A percentile compares a stretch with the other conserved stretches of the same genome.
These are phyloP conservation scores for Calcarius lapponicus DNA, from an alignment of 2,797 vertebrate genomes.

Conservation along the genomic window DNA sequence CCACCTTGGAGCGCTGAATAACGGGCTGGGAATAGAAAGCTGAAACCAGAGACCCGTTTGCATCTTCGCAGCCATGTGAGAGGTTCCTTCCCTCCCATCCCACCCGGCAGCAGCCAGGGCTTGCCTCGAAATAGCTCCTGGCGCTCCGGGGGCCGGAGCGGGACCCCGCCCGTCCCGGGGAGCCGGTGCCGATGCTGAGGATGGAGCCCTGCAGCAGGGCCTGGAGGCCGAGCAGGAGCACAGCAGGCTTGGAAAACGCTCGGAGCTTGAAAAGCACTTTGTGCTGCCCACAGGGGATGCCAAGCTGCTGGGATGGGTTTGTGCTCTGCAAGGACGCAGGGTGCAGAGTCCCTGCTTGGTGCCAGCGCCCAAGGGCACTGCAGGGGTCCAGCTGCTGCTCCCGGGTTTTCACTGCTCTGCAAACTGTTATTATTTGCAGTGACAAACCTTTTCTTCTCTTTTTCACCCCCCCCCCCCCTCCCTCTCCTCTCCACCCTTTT, in stretches of 20 bases:
- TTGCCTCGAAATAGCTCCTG: conserved; percentile 52
- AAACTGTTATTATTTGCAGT: conserved; percentile 18
- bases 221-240: not conserved
- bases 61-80: conserved; percentile 48
- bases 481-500: conserved; percentile 47
- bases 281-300: not conserved
- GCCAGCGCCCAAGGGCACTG: not conserved
- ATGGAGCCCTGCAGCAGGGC: not conserved
- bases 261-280: not conserved
- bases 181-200: not conserved
- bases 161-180: not conserved
- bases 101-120: not conserved
- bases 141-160: not conserved
- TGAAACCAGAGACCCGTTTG: conserved; percentile 54
- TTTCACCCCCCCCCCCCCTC: not conserved
- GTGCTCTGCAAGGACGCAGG: not conserved
- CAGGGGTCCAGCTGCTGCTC: not conserved
- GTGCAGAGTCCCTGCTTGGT: not conserved
- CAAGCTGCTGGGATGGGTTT: not conserved
- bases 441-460: conserved; percentile 19
- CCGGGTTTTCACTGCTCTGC: not conserved
- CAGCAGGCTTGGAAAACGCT: not conserved
- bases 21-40: conserved; percentile 57
- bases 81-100: conserved; percentile 39
- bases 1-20: conserved; percentile 58